Evolutionary conservation across 2,113 vertebrate genomes (phyloP).

Genomic region (Daphoenositta chrysoptera): DNA sequence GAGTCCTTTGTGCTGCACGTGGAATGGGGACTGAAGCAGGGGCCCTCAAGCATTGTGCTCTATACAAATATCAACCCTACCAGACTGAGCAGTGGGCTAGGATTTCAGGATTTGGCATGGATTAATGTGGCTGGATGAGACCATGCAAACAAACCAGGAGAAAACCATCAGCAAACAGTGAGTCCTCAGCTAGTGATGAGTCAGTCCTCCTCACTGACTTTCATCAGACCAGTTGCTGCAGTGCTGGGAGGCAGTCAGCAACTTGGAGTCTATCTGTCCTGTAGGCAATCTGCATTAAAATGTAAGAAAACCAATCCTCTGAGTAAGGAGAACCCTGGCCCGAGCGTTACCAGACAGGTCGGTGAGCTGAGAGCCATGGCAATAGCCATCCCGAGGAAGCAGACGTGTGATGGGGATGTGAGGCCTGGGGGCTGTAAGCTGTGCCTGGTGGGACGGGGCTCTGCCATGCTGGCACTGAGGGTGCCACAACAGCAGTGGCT

Average conservation of each 20-base stretch:
- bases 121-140: neutral
- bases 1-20: neutral
- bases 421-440: neutral
- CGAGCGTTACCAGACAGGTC: rapidly evolving
- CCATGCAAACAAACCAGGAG: neutral
- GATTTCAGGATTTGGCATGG: neutral
- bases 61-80: neutral
- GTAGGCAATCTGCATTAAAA: neutral
- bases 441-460: neutral
- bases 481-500: neutral
- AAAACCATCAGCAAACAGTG: neutral
- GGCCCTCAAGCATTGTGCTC: neutral
- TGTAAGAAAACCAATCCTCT: neutral
- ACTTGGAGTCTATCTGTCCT: neutral
- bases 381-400: neutral
- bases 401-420: rapidly evolving
- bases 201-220: neutral
- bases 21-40: neutral
- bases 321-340: neutral
- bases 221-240: neutral
- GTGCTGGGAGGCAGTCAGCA: neutral
- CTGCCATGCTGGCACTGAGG: neutral
- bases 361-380: neutral
- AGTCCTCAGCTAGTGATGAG: neutral
- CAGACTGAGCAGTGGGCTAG: neutral